Evolutionary conservation across 2,797 vertebrate species (phyloP), one percentile per base, ranked within the genome.

Genomic region (Coilia nasus): DNA sequence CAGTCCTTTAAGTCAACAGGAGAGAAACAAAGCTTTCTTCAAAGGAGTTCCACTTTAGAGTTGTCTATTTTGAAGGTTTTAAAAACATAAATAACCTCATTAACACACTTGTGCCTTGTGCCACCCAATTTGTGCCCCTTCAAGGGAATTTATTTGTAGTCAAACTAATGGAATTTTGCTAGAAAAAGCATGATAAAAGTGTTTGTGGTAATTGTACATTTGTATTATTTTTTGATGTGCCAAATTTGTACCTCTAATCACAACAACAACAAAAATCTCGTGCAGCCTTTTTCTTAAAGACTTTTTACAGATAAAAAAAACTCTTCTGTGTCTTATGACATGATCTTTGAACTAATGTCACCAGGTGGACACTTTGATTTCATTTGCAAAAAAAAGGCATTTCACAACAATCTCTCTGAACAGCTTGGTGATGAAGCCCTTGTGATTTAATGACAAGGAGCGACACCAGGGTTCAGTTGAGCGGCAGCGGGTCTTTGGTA

Each of bases 11-110:
- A 35, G 54, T 78, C 41, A 84, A 83, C 25, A 75, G 59, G 54
- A 81, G 54, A 41, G 60, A 83, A 64, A 81, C 81, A 87, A 67
- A 81, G 67, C 86, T 64, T 75, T 82, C 87, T 86, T 88, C 85
- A 88, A 86, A 86, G 85, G 71, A 35, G 50, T 56, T 71, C 9
- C 46, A 59, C 83, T 54, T 84, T 64, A 86, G 81, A 86, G 57
- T 84, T 81, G 19, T 82, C 19, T 7, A 82, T 56, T 46, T 50
- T 82, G 44, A 86, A 80, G 75, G 23, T 80, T 64, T 81, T 81
- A 31, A 71, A 71, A 71, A 71, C 31, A 71, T 71, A 71, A 71
- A 71, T 71, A 71, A 14, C 64, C 64, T 71, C 64, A 71, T 71
- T 71, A 71, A 67, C 64, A 67, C 23, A 25, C 31, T 71, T 28